Base-by-base conservation (phyloP, 2,888 invertebrate genomes). In the Eristalinus sepulchralis region DNA sequence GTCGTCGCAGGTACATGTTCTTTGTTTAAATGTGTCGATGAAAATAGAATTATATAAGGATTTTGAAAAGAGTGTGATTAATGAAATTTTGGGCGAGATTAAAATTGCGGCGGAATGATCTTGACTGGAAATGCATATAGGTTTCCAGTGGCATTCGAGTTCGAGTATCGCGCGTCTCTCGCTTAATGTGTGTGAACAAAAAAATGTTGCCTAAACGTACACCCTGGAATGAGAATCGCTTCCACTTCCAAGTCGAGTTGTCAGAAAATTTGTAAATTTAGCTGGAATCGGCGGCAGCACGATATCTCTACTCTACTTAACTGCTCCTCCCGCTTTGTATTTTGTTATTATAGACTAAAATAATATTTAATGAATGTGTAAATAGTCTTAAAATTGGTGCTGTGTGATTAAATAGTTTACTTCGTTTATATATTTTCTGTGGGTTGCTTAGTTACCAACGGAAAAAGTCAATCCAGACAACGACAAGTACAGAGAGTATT, bases 241-340 rank as follows among this genome's bases (percentile, higher is more conserved):
- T 75, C 83, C 72, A 86, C 59, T 86, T 83, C 86, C 86, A 70
- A 86, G 86, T 83, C 71, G 86, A 83, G 83, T 86, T 86, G 86
- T 86, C 86, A 86, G 86, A 79, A 82, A 83, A 79, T 75, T 72
- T 39, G 68, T 71, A 71, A 66, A 62, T 77, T 83, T 81, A 27
- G 68, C 60, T 86, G 86, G 78, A 82, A 82, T 85, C 62, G 82
- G 82, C 86, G 73, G 83, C 33, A 85, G 64, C 59, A 68, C 68
- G 34, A 77, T 77, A 67, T 85, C 39, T 73, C 57, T 53, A 78
- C 62, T 11, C 24, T 68, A 34, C 64, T 86, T 22, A 36, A 64
- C 10, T 72, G 72, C 66, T 70, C 39, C 33, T 82, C 71, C 78
- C 70, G 75, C 75, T 77, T 68, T 73, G 31, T 20, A 27, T 47